A percentile compares a stretch with the other conserved stretches of the same genome.
These are phyloP conservation scores for Plusia festucae DNA, from an alignment of 2,888 invertebrate species.

Conservation along the genomic window DNA sequence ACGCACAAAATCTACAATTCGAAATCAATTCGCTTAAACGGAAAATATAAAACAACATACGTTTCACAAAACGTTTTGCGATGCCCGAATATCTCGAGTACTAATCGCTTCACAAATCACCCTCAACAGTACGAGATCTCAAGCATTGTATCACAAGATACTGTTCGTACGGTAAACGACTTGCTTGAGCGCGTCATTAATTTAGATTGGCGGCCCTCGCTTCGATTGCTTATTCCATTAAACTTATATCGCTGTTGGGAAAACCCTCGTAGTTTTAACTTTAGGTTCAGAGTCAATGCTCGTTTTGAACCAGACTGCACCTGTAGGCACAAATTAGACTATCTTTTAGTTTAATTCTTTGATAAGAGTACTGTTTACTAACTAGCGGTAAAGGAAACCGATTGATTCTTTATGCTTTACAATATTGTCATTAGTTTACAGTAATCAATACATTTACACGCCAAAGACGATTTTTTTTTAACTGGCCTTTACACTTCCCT, in stretches of 20 bases:
- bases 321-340: too few relatives aligned
- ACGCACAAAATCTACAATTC: neutral
- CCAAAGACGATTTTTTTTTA: too few relatives aligned
- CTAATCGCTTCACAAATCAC: conserved; percentile 5
- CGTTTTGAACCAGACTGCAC: conserved; percentile 8
- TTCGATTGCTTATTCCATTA: conserved; percentile 84
- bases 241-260: conserved; percentile 72
- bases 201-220: conserved; percentile 60
- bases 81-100: neutral
- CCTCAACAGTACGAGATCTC: conserved; percentile 19
- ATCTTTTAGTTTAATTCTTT: too few relatives aligned
- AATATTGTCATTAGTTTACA: too few relatives aligned
- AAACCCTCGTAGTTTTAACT: conserved; percentile 53
- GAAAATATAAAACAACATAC: too few relatives aligned
- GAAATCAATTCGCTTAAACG: too few relatives aligned
- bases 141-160: conserved; percentile 45
- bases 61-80: neutral
- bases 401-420: too few relatives aligned
- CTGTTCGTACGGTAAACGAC: conserved; percentile 21
- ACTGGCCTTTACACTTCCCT: too few relatives aligned
- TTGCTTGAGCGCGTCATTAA: conserved; percentile 53
- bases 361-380: too few relatives aligned
- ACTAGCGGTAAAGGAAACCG: too few relatives aligned
- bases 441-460: too few relatives aligned
- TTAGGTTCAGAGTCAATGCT: conserved; percentile 17